Evolutionary conservation across 2,888 invertebrate genomes (phyloP), one percentile per base, ranked within the genome.

Genomic region (Caenorhabditis angaria): DNA sequence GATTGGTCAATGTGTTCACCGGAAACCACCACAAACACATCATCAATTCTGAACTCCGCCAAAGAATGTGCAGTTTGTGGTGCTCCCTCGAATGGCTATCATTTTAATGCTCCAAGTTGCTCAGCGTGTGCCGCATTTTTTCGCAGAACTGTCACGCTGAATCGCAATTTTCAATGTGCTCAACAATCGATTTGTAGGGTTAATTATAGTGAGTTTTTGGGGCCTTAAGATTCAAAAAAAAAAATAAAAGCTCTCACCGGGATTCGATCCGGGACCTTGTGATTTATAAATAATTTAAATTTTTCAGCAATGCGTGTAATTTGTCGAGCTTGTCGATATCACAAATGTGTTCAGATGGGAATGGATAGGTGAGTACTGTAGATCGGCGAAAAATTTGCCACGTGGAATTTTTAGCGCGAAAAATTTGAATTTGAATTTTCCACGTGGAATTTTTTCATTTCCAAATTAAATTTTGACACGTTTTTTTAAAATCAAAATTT

Each of bases 91-190:
- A 80, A 78, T 48, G 82, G 82, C 20, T 82, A 77, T 53, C 81
- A 81, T 61, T 81, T 81, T 67, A 81, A 77, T 60, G 78, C 81
- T 1, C 71, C 80, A 0, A 74, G 76, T 0, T 82, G 82, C 57
- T 77, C 78, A 12, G 82, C 82, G 4, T 82, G 82, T 64, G 82
- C 82, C 14, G 80, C 82, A 0, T 82, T 82, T 63, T 80, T 80
- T 56, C 50, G 80, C 60, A 35, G 81, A 35, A 81, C 81, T 1
- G 81, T 81, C 3, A 81, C 81, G 3, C 62, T 81, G 25, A 78
- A 79, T 41, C 66, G 78, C 1, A 70, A 77, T 25, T 81, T 80
- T 25, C 60, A 68, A 6, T 81, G 81, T 61, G 60, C 51, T 27
- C 77, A 77, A 50, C 60, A 65, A 3, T 60, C 69, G 14, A 66